Base-by-base conservation (phyloP, 2,113 vertebrate species). In the Cottus gobio region DNA sequence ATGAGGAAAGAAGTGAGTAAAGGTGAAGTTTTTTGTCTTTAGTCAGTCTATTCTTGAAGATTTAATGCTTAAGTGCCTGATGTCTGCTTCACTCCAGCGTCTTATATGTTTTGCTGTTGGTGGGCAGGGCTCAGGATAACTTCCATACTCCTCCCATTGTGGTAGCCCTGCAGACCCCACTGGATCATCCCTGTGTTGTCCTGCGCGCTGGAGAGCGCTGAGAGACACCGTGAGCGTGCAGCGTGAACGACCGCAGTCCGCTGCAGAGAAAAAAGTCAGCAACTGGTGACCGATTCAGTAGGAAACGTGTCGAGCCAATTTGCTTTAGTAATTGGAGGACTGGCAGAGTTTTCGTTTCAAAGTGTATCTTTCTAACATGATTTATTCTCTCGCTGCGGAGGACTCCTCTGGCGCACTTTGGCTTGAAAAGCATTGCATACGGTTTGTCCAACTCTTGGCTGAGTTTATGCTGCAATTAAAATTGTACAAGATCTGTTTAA, bases 91-190 rank as follows among this genome's bases (percentile, higher is more conserved):
- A 83, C 83, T 69, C 71, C 87, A 83, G 84, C 78, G 60, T 93
- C 84, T 92, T 96, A 95, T 95, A 94, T 93, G 88, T 93, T 93
- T 89, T 91, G 88, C 87, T 87, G 85, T 87, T 75, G 85, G 93
- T 94, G 95, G 95, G 95, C 91, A 87, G 95, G 95, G 89, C 95
- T 90, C 87, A 52, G 84, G 81, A 84, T 80, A 88, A 90, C 88
- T 93, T 91, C 86, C 87, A 91, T 80, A 93, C 93, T 95, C 95
- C 95, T 95, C 95, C 95, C 93, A 95, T 92, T 88, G 90, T 93
- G 89, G 90, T 86, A 94, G 93, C 87, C 90, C 86, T 72, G 71
- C 86, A 91, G 91, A 93, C 90, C 92, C 91, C 84, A 77, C 87
- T 82, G 78, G 64, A 86, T 87, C 83, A 89, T 93, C 89, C 90